Evolutionary conservation across 2,113 vertebrate genomes (phyloP).

Genomic region (Hippopotamus amphibius): DNA sequence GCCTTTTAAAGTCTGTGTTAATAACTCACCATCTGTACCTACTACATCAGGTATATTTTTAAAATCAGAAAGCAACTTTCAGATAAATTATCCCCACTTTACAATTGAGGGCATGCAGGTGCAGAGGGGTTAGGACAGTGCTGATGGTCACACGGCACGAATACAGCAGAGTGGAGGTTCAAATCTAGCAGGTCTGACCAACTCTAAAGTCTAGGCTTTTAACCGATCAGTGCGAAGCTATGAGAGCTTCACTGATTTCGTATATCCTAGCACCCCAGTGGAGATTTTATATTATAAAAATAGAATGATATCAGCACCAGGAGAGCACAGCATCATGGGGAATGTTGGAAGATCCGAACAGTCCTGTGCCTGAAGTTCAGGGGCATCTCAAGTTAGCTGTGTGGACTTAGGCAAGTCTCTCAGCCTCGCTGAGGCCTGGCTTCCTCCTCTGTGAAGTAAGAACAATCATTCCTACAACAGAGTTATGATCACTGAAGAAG

Average conservation of each 20-base stretch:
- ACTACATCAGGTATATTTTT: neutral
- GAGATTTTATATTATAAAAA: neutral
- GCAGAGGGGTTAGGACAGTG: neutral
- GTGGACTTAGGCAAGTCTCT: neutral
- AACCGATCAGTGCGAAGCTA: neutral
- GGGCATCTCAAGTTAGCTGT: neutral
- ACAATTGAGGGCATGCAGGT: neutral
- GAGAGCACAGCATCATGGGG: neutral
- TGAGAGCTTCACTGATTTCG: accelerated
- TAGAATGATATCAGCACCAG: neutral
- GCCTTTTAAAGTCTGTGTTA: neutral
- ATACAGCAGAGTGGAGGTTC: neutral
- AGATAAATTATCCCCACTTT: neutral
- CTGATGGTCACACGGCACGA: neutral
- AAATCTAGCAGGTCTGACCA: neutral
- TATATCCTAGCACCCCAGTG: neutral
- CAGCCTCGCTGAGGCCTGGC: neutral
- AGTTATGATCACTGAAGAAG: neutral
- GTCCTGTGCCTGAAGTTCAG: neutral
- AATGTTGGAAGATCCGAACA: neutral
- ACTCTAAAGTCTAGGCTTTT: neutral
- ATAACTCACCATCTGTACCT: neutral
- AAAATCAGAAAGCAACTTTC: neutral
- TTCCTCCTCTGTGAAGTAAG: neutral
- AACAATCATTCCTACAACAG: neutral